phyloP scores from a whole-genome alignment of 2,797 vertebrate genomes.

The Scyliorhinus canicula region DNA sequence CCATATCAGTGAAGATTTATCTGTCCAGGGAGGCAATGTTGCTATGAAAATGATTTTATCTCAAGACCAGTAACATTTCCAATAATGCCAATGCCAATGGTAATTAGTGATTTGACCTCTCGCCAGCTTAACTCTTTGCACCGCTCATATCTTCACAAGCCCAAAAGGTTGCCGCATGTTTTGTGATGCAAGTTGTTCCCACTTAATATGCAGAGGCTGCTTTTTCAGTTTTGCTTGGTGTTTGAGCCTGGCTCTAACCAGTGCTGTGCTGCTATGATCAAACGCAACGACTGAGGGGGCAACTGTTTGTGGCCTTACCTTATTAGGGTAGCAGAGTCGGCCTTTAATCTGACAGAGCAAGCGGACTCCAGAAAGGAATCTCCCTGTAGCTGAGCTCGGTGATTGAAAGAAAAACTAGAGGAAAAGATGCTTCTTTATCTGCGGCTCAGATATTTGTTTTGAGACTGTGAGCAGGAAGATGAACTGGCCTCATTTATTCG shows the following conservation, averaged over 20 bases:
- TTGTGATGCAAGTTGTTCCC: not conserved
- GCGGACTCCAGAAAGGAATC: not conserved
- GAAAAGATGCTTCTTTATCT: not conserved
- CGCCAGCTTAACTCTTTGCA: not conserved
- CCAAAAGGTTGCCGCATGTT: not conserved
- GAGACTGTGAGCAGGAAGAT: conserved; percentile 2
- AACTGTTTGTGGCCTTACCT: not conserved
- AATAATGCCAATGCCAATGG: not conserved
- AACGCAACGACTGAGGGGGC: not conserved
- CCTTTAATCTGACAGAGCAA: not conserved
- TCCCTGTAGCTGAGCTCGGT: not conserved
- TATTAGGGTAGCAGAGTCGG: too few species aligned
- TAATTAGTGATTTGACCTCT: not conserved
- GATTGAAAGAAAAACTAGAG: not conserved
- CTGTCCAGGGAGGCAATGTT: not conserved
- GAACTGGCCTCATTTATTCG: not conserved
- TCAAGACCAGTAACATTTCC: not conserved
- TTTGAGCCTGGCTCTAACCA: not conserved
- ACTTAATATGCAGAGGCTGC: not conserved
- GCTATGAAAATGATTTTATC: not conserved
- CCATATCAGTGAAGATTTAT: not conserved
- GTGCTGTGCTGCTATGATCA: not conserved
- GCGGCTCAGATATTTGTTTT: not conserved
- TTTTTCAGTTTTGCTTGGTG: not conserved
- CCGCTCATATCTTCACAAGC: not conserved